Percentiles rank a stretch among this genome's conserved stretches.
Evolutionary conservation across 2,888 invertebrate species (phyloP).

Genomic region (Rhaphigaster nebulosa): DNA sequence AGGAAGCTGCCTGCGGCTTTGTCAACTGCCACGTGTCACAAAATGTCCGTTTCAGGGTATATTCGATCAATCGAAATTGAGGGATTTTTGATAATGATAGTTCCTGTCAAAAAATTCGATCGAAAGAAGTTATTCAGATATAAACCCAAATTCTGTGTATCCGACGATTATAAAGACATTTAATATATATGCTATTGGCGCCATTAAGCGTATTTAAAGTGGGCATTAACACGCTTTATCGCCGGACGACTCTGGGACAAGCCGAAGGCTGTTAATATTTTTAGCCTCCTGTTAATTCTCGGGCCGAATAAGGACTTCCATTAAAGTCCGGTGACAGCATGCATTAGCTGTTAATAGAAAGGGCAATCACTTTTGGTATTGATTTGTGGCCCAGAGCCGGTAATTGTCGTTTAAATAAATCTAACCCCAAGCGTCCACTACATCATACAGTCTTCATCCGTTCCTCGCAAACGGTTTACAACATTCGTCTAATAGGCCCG

Average conservation of each 20-base stretch:
- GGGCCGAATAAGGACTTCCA: slow-evolving; percentile 26
- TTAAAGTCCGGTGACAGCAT: background rate
- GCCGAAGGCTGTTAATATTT: slow-evolving; percentile 2
- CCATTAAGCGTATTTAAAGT: background rate
- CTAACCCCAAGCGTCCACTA: slow-evolving; percentile 1
- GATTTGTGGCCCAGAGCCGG: background rate
- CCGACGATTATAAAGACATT: background rate
- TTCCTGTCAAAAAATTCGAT: background rate
- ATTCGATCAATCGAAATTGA: background rate
- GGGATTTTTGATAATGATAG: background rate
- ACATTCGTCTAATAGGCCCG: background rate
- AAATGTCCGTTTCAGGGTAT: background rate
- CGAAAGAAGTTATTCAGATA: background rate
- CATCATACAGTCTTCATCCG: slow-evolving; percentile 13
- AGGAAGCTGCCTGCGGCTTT: slow-evolving; percentile 17
- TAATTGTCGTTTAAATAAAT: slow-evolving; percentile 42
- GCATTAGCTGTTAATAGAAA: slow-evolving; percentile 35
- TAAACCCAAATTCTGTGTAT: background rate
- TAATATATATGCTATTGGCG: background rate
- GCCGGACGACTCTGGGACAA: background rate
- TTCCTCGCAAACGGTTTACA: background rate
- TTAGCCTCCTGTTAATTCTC: slow-evolving; percentile 14
- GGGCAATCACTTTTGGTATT: slow-evolving; percentile 37
- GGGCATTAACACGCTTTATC: slow-evolving; percentile 15
- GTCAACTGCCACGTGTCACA: slow-evolving; percentile 39